A percentile compares a stretch with the other conserved stretches of the same genome.
These are phyloP conservation scores for Cheilosia urbana DNA, from an alignment of 2,888 invertebrate genomes.

Conservation along the genomic window DNA sequence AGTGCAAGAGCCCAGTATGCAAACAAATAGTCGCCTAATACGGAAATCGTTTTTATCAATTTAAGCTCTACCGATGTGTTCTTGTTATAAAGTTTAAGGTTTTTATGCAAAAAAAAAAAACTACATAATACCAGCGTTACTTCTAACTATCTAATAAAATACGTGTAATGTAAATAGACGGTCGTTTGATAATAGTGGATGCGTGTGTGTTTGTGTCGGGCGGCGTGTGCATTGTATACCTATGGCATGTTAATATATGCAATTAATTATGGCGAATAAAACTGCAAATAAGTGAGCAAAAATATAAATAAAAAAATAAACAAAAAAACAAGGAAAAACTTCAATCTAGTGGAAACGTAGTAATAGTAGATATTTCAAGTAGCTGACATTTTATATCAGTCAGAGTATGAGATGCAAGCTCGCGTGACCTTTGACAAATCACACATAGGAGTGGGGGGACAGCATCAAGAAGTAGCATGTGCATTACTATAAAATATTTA, in stretches of 20 bases:
- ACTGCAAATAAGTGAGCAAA: slow-evolving; percentile 39
- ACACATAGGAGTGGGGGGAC: not conserved
- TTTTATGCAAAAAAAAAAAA: slow-evolving; percentile 24
- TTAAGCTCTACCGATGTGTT: slow-evolving; percentile 22
- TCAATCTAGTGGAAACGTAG: slow-evolving; percentile 44
- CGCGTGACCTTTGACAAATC: slow-evolving; percentile 66
- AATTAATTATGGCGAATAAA: slow-evolving; percentile 71
- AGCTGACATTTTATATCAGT: slow-evolving; percentile 42
- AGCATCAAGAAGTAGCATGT: not conserved
- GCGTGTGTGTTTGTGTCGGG: slow-evolving; percentile 48
- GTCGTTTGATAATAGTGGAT: slow-evolving; percentile 63
- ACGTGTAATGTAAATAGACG: slow-evolving; percentile 63
- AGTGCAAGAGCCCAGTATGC: slow-evolving; percentile 47
- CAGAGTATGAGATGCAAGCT: slow-evolving; percentile 18
- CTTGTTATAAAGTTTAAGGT: slow-evolving; percentile 45
- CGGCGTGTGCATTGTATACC: not conserved
- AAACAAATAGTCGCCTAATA: slow-evolving; percentile 17
- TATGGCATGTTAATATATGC: slow-evolving; percentile 60
- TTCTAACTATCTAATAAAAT: slow-evolving; percentile 73
- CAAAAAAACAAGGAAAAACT: slow-evolving; percentile 46
- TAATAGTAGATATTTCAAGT: slow-evolving; percentile 33
- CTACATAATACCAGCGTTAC: slow-evolving; percentile 37
- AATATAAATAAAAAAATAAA: no score
- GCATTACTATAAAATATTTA: not conserved
- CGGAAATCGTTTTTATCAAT: slow-evolving; percentile 39